These are phyloP conservation scores for Myanophis thanlyinensis DNA, from an alignment of 2,113 vertebrate genomes.

Conservation along the genomic window DNA sequence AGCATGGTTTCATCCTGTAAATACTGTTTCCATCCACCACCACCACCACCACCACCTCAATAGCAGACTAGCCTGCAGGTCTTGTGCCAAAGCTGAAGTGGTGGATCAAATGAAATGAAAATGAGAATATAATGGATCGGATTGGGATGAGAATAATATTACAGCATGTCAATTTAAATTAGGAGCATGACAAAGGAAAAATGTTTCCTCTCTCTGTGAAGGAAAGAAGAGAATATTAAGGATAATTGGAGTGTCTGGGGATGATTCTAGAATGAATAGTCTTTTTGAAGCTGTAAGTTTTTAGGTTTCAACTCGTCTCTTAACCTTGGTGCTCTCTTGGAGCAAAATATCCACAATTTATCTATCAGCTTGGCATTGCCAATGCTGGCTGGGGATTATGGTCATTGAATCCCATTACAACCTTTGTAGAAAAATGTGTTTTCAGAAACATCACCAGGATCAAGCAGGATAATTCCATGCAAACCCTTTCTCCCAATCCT, in stretches of 20 bases:
- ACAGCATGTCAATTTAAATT: background rate
- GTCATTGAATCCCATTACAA: background rate
- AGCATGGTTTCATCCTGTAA: background rate
- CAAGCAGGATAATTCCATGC: background rate
- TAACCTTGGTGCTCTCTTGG: background rate
- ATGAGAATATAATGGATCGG: slow-evolving; percentile 10
- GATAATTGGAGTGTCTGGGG: background rate
- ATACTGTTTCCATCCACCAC: background rate
- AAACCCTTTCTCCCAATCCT: background rate
- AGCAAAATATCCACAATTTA: background rate
- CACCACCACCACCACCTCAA: no score
- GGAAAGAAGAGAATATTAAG: background rate
- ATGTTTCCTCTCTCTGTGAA: background rate
- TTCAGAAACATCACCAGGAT: background rate
- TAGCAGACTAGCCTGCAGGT: background rate
- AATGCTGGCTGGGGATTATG: background rate
- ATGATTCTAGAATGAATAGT: background rate
- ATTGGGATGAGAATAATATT: background rate
- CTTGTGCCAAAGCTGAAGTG: background rate
- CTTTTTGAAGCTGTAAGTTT: background rate
- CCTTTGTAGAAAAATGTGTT: background rate
- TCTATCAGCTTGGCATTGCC: background rate
- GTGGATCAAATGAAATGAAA: background rate
- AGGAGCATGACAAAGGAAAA: background rate
- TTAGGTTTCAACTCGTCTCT: background rate